These are phyloP conservation scores for Ormyrus thymus DNA, from an alignment of 2,888 invertebrate species.

Conservation along the genomic window DNA sequence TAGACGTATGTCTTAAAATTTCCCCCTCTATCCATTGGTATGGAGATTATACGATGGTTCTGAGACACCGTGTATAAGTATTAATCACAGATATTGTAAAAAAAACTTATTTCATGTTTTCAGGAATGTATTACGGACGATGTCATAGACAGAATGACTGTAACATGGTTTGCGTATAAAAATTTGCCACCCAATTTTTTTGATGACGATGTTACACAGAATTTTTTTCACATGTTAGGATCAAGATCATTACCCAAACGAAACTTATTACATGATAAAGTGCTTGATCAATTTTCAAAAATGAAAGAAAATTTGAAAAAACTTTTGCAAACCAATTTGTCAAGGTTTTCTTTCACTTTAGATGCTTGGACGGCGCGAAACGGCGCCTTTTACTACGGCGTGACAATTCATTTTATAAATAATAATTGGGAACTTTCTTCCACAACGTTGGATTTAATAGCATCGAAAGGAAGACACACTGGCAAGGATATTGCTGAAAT, in stretches of 20 bases:
- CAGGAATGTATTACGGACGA: too few species aligned
- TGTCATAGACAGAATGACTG: neutral
- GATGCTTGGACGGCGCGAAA: slow-evolving; percentile 13
- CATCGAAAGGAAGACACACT: neutral
- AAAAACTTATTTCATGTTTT: too few species aligned
- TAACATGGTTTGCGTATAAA: neutral
- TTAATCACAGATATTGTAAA: too few species aligned
- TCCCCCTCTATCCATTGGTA: too few species aligned
- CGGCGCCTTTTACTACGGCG: neutral
- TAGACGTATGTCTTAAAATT: too few species aligned
- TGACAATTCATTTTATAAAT: slow-evolving; percentile 31
- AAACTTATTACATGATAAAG: neutral
- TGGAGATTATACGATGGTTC: too few species aligned
- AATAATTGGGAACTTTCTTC: slow-evolving; percentile 2
- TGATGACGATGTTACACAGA: neutral
- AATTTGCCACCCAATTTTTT: slow-evolving; percentile 4
- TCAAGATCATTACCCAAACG: neutral
- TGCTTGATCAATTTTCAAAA: neutral
- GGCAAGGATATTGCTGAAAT: slow-evolving; percentile 12
- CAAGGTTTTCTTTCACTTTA: slow-evolving; percentile 16
- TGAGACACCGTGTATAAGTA: too few species aligned
- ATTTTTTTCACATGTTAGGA: neutral
- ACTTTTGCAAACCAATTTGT: slow-evolving; percentile 1
- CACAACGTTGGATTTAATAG: neutral
- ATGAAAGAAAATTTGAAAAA: slow-evolving; percentile 18